These are phyloP conservation scores for Anguilla megastoma DNA, from an alignment of 2,797 vertebrate species.

Conservation along the genomic window DNA sequence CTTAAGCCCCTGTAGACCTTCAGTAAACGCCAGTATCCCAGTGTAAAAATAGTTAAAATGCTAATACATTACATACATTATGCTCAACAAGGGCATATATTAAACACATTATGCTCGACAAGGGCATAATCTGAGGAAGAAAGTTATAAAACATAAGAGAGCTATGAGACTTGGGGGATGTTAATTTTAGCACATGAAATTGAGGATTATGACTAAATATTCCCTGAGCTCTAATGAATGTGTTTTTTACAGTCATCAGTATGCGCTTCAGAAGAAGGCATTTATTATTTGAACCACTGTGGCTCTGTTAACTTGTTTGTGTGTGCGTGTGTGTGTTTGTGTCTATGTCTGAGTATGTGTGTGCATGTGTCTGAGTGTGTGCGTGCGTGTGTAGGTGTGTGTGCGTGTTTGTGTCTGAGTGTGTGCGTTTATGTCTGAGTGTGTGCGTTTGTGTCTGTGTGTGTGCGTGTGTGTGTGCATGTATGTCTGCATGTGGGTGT, in stretches of 20 bases:
- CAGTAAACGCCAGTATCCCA: neutral
- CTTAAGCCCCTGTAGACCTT: neutral
- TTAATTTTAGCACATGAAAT: neutral
- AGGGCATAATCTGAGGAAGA: neutral
- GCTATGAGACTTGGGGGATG: neutral
- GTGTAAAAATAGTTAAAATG: neutral
- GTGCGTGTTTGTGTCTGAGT: neutral
- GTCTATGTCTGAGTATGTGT: neutral
- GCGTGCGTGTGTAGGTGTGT: neutral
- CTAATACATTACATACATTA: neutral
- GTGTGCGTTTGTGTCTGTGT: neutral
- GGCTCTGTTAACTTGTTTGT: neutral
- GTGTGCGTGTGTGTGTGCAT: neutral
- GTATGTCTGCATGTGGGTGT: neutral
- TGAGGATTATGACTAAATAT: neutral
- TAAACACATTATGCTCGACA: neutral
- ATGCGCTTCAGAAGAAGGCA: neutral
- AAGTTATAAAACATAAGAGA: neutral
- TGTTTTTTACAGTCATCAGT: neutral
- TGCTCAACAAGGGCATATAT: neutral
- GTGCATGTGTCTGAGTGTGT: neutral
- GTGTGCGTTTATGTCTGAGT: neutral
- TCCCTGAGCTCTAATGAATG: neutral
- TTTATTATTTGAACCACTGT: neutral
- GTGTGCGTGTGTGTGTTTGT: neutral